A percentile compares a stretch with the other conserved stretches of the same genome.
Conservation (phyloP, 92 coral and sea anemone genomes). For the Pocillopora grandis region DNA sequence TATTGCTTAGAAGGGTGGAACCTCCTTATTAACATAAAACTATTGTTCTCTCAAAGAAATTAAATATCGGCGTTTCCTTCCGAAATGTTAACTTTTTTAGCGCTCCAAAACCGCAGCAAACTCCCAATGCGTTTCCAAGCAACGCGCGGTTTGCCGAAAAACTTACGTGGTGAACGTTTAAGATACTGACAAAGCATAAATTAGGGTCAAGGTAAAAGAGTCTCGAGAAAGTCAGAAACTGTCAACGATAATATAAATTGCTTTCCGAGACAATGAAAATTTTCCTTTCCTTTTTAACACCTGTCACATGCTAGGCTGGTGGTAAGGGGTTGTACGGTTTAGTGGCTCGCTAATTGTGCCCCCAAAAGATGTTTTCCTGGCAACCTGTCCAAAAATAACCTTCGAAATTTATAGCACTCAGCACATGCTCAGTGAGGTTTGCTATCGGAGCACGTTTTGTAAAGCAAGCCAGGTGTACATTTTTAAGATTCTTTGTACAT, state of each 20-base stretch:
- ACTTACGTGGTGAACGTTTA: background rate
- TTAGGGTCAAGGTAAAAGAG: constrained; percentile 6
- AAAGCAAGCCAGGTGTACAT: constrained; percentile 22
- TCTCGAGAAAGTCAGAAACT: background rate
- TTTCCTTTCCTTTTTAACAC: background rate
- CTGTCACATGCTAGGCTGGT: background rate
- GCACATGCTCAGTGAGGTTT: background rate
- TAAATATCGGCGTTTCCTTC: constrained; percentile 29
- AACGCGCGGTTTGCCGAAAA: constrained; percentile 1
- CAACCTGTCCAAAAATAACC: constrained; percentile 1
- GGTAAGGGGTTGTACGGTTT: background rate
- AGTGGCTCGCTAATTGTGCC: background rate
- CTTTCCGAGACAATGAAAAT: background rate
- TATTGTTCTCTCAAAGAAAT: constrained; percentile 21
- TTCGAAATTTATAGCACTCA: background rate
- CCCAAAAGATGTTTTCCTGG: background rate
- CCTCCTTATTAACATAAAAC: constrained; percentile 15
- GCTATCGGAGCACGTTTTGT: background rate
- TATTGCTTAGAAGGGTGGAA: constrained; percentile 26
- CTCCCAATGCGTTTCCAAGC: constrained; percentile 10
- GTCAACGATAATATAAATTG: background rate
- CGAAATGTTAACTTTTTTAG: constrained; percentile 22
- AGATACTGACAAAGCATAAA: background rate
- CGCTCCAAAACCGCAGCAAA: constrained; percentile 14
- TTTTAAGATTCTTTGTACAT: constrained; percentile 38